Percentiles rank a stretch among this genome's conserved stretches.
phyloP scores from a whole-genome alignment of 2,113 vertebrate genomes.

The Percopsis transmontana region DNA sequence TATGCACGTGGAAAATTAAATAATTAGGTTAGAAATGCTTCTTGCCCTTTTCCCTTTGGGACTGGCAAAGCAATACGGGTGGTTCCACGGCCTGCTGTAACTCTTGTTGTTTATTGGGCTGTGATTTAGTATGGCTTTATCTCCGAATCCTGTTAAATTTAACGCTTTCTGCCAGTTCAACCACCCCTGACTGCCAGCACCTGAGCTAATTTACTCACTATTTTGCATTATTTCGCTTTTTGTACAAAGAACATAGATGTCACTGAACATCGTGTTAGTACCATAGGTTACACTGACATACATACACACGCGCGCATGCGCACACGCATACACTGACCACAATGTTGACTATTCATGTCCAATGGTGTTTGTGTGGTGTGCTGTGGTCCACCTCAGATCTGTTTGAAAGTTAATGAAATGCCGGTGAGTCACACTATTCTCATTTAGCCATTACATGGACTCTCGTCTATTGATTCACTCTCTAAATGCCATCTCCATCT shows the following conservation, averaged over 20 bases:
- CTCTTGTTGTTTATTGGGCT: background rate
- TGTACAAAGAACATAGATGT: background rate
- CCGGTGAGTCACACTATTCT: slow-evolving; percentile 21
- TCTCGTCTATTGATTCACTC: slow-evolving; percentile 31
- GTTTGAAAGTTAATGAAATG: slow-evolving; percentile 22
- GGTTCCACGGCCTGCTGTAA: background rate
- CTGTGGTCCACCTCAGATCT: background rate
- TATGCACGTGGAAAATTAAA: background rate
- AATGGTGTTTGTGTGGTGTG: background rate
- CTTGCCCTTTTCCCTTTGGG: slow-evolving; percentile 5
- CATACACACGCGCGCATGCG: background rate
- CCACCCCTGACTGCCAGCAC: slow-evolving; percentile 6
- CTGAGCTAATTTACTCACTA: slow-evolving; percentile 15
- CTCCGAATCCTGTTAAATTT: slow-evolving; percentile 14
- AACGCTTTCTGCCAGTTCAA: slow-evolving; percentile 16
- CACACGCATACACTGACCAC: background rate
- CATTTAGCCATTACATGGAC: slow-evolving; percentile 19
- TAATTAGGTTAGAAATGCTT: background rate
- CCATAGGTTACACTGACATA: slow-evolving; percentile 3
- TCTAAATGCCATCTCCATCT: slow-evolving; percentile 32
- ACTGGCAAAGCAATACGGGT: background rate
- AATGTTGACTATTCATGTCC: slow-evolving; percentile 14
- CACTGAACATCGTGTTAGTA: slow-evolving; percentile 20
- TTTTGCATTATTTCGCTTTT: slow-evolving; percentile 1
- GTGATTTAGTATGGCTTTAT: slow-evolving; percentile 22